Conservation (phyloP, 2,113 vertebrate genomes). For the Apistogramma diplotaenia region DNA sequence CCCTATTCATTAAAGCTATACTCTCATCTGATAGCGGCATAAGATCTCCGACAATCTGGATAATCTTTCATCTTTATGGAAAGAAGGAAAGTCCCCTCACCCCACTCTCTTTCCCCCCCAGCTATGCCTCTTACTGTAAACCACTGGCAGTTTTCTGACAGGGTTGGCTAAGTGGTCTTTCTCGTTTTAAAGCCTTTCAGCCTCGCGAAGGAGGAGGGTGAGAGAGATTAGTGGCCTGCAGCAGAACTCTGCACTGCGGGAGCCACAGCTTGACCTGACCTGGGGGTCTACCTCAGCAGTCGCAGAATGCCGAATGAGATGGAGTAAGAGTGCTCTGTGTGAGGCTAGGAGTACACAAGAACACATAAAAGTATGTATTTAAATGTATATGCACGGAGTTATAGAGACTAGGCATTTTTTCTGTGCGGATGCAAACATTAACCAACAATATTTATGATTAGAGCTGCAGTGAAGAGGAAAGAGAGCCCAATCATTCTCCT, state of each 20-base stretch:
- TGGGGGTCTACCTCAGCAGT: conserved; percentile 1
- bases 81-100: not conserved
- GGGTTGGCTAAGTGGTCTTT: conserved; percentile 54
- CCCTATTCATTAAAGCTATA: conserved; percentile 55
- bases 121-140: conserved; percentile 31
- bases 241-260: conserved; percentile 44
- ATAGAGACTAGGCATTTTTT: not conserved
- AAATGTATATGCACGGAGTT: not conserved
- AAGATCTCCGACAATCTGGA: conserved; percentile 56
- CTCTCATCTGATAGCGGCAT: conserved; percentile 50
- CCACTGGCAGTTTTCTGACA: conserved; percentile 41
- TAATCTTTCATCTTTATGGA: conserved; percentile 64
- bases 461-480: not conserved
- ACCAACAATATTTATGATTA: not conserved
- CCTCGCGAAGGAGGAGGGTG: conserved; percentile 36
- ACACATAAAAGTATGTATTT: not conserved
- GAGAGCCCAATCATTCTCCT: not conserved
- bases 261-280: conserved; percentile 54
- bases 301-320: conserved; percentile 36
- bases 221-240: conserved; percentile 56
- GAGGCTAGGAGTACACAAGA: not conserved
- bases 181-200: conserved; percentile 42
- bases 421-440: not conserved
- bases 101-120: not conserved
- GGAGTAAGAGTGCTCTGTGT: not conserved